Evolutionary conservation across 1,140 invertebrate genomes (phyloP).

Genomic region (Centruroides vittatus): DNA sequence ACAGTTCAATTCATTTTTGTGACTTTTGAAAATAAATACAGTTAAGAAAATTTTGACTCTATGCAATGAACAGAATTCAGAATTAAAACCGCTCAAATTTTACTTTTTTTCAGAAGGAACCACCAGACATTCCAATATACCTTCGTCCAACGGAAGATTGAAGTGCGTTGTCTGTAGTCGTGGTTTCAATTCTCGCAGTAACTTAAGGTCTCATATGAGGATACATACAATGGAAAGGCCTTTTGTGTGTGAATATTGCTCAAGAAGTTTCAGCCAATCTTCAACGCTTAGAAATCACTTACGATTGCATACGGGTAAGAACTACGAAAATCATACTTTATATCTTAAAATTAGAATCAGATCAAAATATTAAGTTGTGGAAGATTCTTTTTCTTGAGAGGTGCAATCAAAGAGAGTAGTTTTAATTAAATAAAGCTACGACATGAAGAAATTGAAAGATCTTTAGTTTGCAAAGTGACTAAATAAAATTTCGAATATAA

Average conservation of each 20-base stretch:
- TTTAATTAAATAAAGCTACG: too few relatives aligned
- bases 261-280: conserved; percentile 18
- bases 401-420: too few relatives aligned
- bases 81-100: too few relatives aligned
- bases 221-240: conserved; percentile 35
- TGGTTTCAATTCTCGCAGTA: conserved; percentile 15
- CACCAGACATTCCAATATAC: background rate
- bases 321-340: background rate
- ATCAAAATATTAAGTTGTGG: background rate
- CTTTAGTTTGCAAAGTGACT: too few relatives aligned
- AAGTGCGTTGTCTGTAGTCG: conserved; percentile 11
- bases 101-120: too few relatives aligned
- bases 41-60: too few relatives aligned
- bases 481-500: too few relatives aligned
- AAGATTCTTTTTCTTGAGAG: too few relatives aligned
- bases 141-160: background rate
- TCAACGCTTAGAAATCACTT: conserved; percentile 26
- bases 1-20: too few relatives aligned
- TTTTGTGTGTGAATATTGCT: conserved; percentile 36
- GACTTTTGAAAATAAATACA: too few relatives aligned
- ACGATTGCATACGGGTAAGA: conserved; percentile 26
- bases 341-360: background rate
- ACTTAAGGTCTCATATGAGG: conserved; percentile 24
- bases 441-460: too few relatives aligned
- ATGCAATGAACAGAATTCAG: too few relatives aligned